Percentiles rank a stretch among this genome's conserved stretches.
Evolutionary conservation across 2,888 invertebrate species (phyloP).

Genomic region (Drosophila atripex): DNA sequence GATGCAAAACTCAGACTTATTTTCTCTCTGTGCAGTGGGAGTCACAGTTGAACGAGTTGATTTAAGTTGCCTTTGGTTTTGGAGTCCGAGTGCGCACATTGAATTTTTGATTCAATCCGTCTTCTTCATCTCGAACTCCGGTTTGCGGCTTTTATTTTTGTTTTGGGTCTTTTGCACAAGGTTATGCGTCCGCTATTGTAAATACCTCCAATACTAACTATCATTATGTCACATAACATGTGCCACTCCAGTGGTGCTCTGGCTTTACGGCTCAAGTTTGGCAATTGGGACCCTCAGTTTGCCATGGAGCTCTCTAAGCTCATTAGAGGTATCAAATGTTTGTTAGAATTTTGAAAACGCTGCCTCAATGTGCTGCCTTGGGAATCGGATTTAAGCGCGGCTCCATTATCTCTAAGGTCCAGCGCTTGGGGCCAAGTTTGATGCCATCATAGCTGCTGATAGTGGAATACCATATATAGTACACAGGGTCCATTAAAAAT

Average conservation of each 20-base stretch:
- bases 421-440: conserved; percentile 18
- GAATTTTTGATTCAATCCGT: conserved; percentile 73
- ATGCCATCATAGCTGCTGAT: conserved; percentile 16
- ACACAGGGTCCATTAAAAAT: conserved; percentile 6
- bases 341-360: conserved; percentile 12
- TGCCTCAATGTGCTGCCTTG: conserved; percentile 5
- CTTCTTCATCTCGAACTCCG: conserved; percentile 43
- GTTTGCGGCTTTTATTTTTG: conserved; percentile 43
- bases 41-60: conserved; percentile 45
- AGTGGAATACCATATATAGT: neutral
- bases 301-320: conserved; percentile 18
- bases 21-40: conserved; percentile 18
- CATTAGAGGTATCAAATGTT: conserved; percentile 18
- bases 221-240: conserved; percentile 68
- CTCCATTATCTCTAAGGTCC: conserved; percentile 15
- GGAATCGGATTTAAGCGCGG: conserved; percentile 7
- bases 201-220: conserved; percentile 53
- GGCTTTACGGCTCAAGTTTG: conserved; percentile 17
- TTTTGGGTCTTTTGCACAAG: conserved; percentile 71
- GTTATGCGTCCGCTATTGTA: conserved; percentile 67
- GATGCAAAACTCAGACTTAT: neutral
- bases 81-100: conserved; percentile 66
- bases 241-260: conserved; percentile 36
- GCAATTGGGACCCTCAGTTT: conserved; percentile 37
- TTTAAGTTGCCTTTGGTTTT: conserved; percentile 35